A percentile compares a stretch with the other conserved stretches of the same genome.
Evolutionary conservation across 2,113 vertebrate genomes (phyloP).

Genomic region (Sorex araneus): DNA sequence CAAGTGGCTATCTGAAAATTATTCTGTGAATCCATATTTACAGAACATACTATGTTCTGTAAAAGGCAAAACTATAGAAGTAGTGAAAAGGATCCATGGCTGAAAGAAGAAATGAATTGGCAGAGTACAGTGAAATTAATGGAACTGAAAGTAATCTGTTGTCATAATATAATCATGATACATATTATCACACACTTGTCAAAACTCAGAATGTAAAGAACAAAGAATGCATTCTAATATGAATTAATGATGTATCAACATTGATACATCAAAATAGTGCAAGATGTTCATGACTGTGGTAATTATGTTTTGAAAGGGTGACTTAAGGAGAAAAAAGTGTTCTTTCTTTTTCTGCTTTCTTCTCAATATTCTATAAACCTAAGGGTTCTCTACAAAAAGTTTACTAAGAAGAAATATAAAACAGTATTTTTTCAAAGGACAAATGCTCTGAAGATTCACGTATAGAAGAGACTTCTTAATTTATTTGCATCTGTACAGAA

Average conservation of each 20-base stretch:
- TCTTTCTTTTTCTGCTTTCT: too few species aligned
- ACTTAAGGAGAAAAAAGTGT: neutral
- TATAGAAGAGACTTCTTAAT: neutral
- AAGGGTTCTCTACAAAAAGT: neutral
- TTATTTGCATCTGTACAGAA: neutral
- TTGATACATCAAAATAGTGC: too few species aligned
- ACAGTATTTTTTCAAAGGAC: too few species aligned
- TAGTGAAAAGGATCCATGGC: neutral
- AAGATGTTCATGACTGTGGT: too few species aligned
- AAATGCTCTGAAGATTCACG: neutral
- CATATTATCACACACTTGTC: too few species aligned
- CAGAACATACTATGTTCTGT: too few species aligned
- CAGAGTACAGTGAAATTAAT: neutral
- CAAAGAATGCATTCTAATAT: too few species aligned
- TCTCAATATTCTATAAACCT: neutral
- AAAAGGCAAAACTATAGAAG: too few species aligned
- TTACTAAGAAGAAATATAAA: neutral
- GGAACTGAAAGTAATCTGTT: neutral
- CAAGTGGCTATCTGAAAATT: neutral
- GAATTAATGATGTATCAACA: too few species aligned
- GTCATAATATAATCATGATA: neutral
- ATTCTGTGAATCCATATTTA: too few species aligned
- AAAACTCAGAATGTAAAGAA: too few species aligned
- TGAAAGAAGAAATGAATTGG: neutral
- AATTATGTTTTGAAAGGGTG: neutral